Base-by-base conservation (phyloP, 2,888 invertebrate genomes). In the Ennomos fuscantarius region DNA sequence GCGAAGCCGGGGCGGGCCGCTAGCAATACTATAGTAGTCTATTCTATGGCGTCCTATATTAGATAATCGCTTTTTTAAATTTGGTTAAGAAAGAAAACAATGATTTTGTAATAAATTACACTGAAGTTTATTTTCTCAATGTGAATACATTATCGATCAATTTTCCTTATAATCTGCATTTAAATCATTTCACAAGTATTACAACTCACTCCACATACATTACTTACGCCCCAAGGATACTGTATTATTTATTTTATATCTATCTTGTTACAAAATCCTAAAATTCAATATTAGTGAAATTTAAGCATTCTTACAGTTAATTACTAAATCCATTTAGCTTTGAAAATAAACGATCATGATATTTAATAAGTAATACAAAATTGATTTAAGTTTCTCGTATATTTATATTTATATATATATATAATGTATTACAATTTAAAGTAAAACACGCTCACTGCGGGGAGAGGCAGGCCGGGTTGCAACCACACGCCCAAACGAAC, bases 91-190 rank as follows among this genome's bases (percentile, higher is more conserved):
- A 24, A 71, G 82, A 79, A 49, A 33, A 40, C 48, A 72, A 72
- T 9, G 15, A 48, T 52, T 73, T 73, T 76, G 76, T 89, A 89
- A 90, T 92, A 92, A 92, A 92, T 93, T 91, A 92, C 92, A 93
- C 89, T 91, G 91, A 91, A 91, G 86, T 92, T 92, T 92, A 89
- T 91, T 89, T 55, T 89, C 82, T 87, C 86, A 87, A 87, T 81
- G 81, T 85, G 90, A 90, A 89, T 90, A 92, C 89, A 91, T 65
- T 87, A 89, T 87, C 81, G 86, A 86, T 82, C 83, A 79, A 83
- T 81, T 79, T 82, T 79, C 79, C 79, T 84, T 80, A 83, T 71
- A 74, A 74, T 78, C 81, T 77, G 71, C 75, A 72, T 69, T 66
- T 64, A 75, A 82, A 79, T 84, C 82, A 83, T 74, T 81, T 84